Base-by-base conservation (phyloP, 37 sponge, comb jelly and placozoan genomes). In the Spongilla lacustris region DNA sequence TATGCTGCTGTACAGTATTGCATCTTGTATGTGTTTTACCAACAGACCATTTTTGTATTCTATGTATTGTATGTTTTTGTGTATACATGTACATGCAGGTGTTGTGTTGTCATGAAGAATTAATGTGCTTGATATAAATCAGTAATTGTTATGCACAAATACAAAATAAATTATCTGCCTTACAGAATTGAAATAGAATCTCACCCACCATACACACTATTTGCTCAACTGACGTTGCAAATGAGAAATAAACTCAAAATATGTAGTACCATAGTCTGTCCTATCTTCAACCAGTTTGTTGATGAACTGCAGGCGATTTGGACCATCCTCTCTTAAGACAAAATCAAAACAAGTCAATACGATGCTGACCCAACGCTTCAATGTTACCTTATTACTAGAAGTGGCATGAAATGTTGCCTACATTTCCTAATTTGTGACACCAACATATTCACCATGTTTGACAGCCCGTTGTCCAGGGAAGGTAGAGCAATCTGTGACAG, bases 261-360 rank as follows among this genome's bases (percentile, higher is more conserved):
- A 98, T 8, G 99, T 92, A 11, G 96, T 96, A 0, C 84, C 88
- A 33, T 78, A 86, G 36, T 98, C 99, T 68, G 97, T 92, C 46
- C 89, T 78, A 83, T 96, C 99, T n/a, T 98, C 96, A 33, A 98
- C 83, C n/a, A 98, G 69, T 37, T 91, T 83, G 13, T 94, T 91
- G 72, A 91, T 77, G 35, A 98, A 93, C 46, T 87, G 72, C 66
- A 87, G 46, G 24, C 94, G 82, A 58, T 79, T 71, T 21, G 89
- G 89, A 66, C 95, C 86, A 81, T 88, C 91, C 85, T 98, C 99
- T 76, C 95, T 93, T 36, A 58, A 77, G 35, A 35, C 30, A 21
- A 79, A 4, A 79, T 34, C 9, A 71, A 68, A 73, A 71, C 14
- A 22, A 23, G n/a, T 9, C 30, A 49, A 30, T 49, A 22, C 38